Conservation (phyloP, 2,888 invertebrate genomes). For the Eupeodes luniger region DNA sequence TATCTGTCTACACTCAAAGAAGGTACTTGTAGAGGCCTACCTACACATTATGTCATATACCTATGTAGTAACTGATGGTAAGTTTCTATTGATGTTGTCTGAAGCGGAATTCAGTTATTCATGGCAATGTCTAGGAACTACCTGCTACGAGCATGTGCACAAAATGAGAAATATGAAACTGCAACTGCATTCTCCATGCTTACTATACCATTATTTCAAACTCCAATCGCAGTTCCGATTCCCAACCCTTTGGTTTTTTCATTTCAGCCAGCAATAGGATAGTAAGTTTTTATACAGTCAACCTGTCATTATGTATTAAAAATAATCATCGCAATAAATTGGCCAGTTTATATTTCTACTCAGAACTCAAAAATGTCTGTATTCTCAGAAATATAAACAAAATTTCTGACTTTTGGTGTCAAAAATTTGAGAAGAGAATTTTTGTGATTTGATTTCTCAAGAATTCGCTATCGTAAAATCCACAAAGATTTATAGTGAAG, state of each 20-base stretch:
- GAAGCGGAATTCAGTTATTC: slow-evolving; percentile 70
- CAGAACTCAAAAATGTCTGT: background rate
- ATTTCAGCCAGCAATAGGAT: background rate
- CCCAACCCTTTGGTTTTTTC: slow-evolving; percentile 34
- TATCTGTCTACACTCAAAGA: background rate
- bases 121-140: slow-evolving; percentile 25
- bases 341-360: no score
- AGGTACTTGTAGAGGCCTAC: background rate
- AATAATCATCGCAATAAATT: background rate
- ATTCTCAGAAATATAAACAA: no score
- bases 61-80: background rate
- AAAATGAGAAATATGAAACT: slow-evolving; percentile 54
- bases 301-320: background rate
- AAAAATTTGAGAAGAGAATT: no score
- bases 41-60: no score
- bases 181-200: slow-evolving; percentile 54
- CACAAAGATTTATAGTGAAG: no score
- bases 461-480: no score
- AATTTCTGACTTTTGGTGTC: no score
- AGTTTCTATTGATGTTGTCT: slow-evolving; percentile 39
- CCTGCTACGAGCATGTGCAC: slow-evolving; percentile 56
- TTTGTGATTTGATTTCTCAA: no score
- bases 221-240: background rate
- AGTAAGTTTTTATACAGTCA: background rate
- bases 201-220: background rate